These are phyloP conservation scores for Conus canariensis DNA, from an alignment of 2,888 invertebrate species.

Conservation along the genomic window DNA sequence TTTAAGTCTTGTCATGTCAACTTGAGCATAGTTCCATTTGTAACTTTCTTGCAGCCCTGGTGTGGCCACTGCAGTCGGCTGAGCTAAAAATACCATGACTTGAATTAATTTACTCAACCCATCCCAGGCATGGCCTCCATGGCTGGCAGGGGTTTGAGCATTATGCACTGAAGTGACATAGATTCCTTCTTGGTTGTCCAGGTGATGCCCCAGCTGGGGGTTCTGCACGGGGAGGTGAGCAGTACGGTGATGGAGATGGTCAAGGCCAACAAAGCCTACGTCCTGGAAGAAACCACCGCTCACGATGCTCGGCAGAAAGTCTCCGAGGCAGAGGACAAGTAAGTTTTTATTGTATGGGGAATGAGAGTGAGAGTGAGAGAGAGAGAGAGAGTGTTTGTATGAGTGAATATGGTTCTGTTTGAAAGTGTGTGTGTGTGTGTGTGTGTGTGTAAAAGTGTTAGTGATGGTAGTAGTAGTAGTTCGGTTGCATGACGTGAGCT, in stretches of 20 bases:
- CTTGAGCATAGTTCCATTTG: too few species aligned
- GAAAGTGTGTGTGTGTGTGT: conserved; percentile 14
- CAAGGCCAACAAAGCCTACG: conserved; percentile 95
- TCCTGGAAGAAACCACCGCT: conserved; percentile 96
- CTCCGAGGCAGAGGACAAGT: conserved; percentile 94
- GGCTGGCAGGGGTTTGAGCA: too few species aligned
- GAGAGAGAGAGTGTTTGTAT: background rate
- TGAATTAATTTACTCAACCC: too few species aligned
- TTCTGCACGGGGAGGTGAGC: conserved; percentile 71
- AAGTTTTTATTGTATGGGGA: conserved; percentile 39
- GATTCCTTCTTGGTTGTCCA: conserved; percentile 44
- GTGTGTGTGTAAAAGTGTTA: background rate
- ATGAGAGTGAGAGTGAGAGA: background rate
- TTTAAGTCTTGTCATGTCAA: too few species aligned
- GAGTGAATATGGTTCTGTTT: background rate
- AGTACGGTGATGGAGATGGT: conserved; percentile 88
- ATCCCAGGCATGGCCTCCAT: too few species aligned
- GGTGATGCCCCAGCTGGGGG: conserved; percentile 74
- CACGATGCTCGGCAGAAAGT: conserved; percentile 97
- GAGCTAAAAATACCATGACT: too few species aligned
- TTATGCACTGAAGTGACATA: too few species aligned
- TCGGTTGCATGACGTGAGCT: too few species aligned
- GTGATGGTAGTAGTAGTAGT: too few species aligned
- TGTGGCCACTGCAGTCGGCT: too few species aligned
- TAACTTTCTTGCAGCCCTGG: too few species aligned